A percentile compares a stretch with the other conserved stretches of the same genome.
These are phyloP conservation scores for Artemisiospiza belli DNA, from an alignment of 2,113 vertebrate genomes.

Conservation along the genomic window DNA sequence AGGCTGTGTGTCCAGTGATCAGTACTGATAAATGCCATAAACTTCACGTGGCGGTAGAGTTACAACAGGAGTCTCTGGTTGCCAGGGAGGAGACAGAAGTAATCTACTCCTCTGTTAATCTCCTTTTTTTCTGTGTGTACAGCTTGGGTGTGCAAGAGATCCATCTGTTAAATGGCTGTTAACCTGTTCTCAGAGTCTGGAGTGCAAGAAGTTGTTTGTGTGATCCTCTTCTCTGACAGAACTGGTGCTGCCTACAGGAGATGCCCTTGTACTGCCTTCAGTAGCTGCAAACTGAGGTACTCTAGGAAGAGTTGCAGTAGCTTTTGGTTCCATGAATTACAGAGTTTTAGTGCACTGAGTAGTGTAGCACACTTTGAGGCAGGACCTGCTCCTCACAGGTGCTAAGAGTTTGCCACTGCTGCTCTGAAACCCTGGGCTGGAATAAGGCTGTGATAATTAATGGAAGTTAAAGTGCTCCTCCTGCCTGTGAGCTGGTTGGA, in stretches of 20 bases:
- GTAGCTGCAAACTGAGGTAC: not conserved
- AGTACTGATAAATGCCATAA: constrained; percentile 8
- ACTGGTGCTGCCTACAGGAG: not conserved
- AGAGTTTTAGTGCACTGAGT: not conserved
- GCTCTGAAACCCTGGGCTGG: not conserved
- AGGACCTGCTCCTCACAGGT: not conserved
- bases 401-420: not conserved
- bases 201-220: not conserved
- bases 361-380: not conserved
- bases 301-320: not conserved
- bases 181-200: not conserved
- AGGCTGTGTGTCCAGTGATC: not conserved
- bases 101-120: not conserved
- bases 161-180: not conserved
- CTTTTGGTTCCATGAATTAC: not conserved
- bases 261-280: not conserved
- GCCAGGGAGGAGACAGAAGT: not conserved
- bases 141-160: not conserved
- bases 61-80: not conserved
- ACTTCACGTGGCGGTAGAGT: not conserved
- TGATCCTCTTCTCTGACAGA: not conserved
- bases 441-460: constrained; percentile 24
- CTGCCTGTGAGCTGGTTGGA: constrained; percentile 51
- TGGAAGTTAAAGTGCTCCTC: constrained; percentile 28
- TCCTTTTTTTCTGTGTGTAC: not conserved